Evolutionary conservation across 2,113 vertebrate genomes (phyloP), one percentile per base, ranked within the genome.

Genomic region (Cyanistes caeruleus): DNA sequence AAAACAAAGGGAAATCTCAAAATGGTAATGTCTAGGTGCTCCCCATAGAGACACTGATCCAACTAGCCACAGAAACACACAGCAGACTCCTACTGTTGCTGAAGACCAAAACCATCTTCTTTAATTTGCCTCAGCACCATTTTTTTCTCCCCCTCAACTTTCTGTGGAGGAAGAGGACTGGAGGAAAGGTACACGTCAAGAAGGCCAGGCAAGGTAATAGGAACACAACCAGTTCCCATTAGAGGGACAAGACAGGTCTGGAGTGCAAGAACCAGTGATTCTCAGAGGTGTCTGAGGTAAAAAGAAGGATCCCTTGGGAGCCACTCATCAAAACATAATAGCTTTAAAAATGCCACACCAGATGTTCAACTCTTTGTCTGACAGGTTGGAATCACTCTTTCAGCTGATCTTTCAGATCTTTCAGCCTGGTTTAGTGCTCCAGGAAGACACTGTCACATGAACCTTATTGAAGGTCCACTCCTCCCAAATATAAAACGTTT

Each of bases 401-500:
- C 48, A 64, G 30, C 13, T 5, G 0, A 51, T 77, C 44, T 77
- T 62, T 39, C 28, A n/a, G 37, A 67, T 46, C 67, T 92, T 79
- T 46, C 70, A 73, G 3, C n/a, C 24, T 30, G 7, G 28, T 49
- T 77, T 63, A 59, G 33, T 33, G 75, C 15, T 89, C 48, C 60
- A 86, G 63, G 37, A 73, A 85, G 78, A 82, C 27, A 30, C 4
- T 48, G 55, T 70, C 59, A 64, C 43, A 19, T 30, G 59, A 95
- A 65, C 8, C 31, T 60, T 65, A 84, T 23, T 76, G 51, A 77
- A 87, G 46, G 7, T 35, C 79, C 72, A 84, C 41, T 58, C 59
- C 72, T 92, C 76, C 64, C 86, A 89, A 84, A 90, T 39, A 20
- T 83, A 94, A 82, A 93, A 44, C 86, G 89, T 39, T 83, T 94